Evolutionary conservation across 2,113 vertebrate genomes (phyloP).

Genomic region (Girardinichthys multiradiatus): DNA sequence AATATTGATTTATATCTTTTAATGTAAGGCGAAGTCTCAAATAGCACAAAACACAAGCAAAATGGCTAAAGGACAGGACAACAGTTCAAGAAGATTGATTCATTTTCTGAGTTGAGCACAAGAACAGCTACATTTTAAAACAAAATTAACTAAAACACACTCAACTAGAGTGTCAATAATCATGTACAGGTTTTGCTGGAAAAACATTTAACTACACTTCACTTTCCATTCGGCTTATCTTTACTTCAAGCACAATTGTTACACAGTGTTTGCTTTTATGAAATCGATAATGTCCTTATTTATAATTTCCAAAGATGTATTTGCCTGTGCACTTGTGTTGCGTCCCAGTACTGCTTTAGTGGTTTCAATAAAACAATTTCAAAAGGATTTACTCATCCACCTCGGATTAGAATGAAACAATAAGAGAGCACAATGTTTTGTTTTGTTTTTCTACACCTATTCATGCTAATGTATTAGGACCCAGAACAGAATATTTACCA

Average conservation of each 20-base stretch:
- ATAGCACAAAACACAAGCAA: no score
- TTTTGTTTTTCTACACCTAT: constrained; percentile 10
- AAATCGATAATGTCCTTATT: constrained; percentile 31
- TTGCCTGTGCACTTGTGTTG: constrained; percentile 55
- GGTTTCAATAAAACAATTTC: constrained; percentile 70
- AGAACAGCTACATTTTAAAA: constrained; percentile 1
- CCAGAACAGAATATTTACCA: constrained; percentile 52
- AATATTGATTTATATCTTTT: not conserved
- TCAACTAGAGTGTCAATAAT: constrained; percentile 9
- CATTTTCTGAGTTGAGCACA: not conserved
- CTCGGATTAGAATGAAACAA: constrained; percentile 74
- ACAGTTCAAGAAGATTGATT: no score
- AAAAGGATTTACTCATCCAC: constrained; percentile 78
- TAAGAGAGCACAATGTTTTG: constrained; percentile 53
- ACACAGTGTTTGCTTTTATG: constrained; percentile 44
- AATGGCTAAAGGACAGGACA: no score
- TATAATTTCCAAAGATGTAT: constrained; percentile 57
- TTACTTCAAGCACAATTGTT: not conserved
- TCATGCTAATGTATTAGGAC: constrained; percentile 44
- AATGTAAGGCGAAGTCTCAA: no score
- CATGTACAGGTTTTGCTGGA: not conserved
- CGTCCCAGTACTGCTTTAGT: constrained; percentile 46
- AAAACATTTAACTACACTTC: not conserved
- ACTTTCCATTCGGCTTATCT: constrained; percentile 36
- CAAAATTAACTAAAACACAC: not conserved